Percentiles rank a stretch among this genome's conserved stretches.
phyloP scores from a whole-genome alignment of 1,140 invertebrate species.

The Drosophila cardini region DNA sequence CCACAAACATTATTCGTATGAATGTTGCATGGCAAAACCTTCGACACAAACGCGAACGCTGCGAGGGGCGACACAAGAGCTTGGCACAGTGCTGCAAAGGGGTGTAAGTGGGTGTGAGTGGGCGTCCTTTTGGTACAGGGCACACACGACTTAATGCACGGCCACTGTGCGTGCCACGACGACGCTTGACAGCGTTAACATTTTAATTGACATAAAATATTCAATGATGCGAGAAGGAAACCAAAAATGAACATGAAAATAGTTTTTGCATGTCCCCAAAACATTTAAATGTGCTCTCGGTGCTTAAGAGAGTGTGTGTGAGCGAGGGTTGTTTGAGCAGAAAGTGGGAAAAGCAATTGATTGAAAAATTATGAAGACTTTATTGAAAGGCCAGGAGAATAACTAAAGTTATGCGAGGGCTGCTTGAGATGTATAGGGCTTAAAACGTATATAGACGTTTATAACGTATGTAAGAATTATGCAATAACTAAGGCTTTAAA shows the following conservation, averaged over 20 bases:
- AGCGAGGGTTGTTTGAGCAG: constrained; percentile 22
- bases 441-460: neutral
- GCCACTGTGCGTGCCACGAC: constrained; percentile 51
- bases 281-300: constrained; percentile 22
- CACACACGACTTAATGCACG: constrained; percentile 31
- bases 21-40: constrained; percentile 60
- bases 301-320: constrained; percentile 15
- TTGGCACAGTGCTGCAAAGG: no score
- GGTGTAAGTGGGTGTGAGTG: neutral
- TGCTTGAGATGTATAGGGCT: no score
- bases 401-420: no score
- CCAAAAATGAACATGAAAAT: constrained; percentile 69
- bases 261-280: constrained; percentile 61
- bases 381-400: neutral
- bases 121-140: no score
- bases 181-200: constrained; percentile 77
- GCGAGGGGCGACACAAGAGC: neutral
- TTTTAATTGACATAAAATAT: constrained; percentile 82
- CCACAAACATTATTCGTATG: constrained; percentile 70
- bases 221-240: constrained; percentile 44
- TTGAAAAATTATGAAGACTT: neutral
- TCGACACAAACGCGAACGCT: neutral
- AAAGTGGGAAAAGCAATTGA: neutral
- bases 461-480: no score
- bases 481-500: no score